Conservation (phyloP, 2,888 invertebrate genomes). For the Ramazzottius varieornatus region DNA sequence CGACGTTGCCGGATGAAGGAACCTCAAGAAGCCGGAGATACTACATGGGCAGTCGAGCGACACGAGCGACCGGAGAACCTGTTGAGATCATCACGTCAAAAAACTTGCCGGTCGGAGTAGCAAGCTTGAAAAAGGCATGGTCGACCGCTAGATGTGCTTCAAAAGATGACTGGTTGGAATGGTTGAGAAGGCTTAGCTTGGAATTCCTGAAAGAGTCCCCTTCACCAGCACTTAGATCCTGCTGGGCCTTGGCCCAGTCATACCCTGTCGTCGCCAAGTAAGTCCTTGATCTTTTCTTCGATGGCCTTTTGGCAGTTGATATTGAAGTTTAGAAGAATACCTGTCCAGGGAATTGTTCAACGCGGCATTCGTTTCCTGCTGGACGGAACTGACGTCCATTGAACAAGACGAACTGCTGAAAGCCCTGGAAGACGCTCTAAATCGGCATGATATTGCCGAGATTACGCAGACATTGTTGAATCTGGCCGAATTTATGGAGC, state of each 20-base stretch:
- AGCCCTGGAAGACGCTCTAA: constrained; percentile 61
- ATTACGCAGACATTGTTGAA: constrained; percentile 85
- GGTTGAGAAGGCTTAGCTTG: constrained; percentile 68
- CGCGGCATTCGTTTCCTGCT: constrained; percentile 93
- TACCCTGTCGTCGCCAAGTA: constrained; percentile 37
- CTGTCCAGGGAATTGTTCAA: constrained; percentile 59
- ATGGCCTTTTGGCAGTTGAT: neutral
- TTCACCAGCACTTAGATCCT: constrained; percentile 73
- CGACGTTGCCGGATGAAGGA: neutral
- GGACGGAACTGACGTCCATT: constrained; percentile 65
- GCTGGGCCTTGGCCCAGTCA: constrained; percentile 66
- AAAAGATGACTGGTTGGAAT: constrained; percentile 95
- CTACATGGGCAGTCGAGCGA: neutral
- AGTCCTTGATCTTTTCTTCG: neutral
- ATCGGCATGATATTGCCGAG: constrained; percentile 75
- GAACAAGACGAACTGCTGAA: constrained; percentile 58
- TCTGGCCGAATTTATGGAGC: constrained; percentile 96
- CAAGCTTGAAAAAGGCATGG: constrained; percentile 36
- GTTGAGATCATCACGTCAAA: neutral
- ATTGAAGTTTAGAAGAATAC: neutral
- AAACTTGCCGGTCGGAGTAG: neutral
- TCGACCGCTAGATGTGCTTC: constrained; percentile 70
- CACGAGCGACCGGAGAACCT: constrained; percentile 6
- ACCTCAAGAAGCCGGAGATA: neutral
- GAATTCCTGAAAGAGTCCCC: constrained; percentile 81